phyloP scores from a whole-genome alignment of 2,888 invertebrate genomes.

The Ommatoiulus sabulosus region DNA sequence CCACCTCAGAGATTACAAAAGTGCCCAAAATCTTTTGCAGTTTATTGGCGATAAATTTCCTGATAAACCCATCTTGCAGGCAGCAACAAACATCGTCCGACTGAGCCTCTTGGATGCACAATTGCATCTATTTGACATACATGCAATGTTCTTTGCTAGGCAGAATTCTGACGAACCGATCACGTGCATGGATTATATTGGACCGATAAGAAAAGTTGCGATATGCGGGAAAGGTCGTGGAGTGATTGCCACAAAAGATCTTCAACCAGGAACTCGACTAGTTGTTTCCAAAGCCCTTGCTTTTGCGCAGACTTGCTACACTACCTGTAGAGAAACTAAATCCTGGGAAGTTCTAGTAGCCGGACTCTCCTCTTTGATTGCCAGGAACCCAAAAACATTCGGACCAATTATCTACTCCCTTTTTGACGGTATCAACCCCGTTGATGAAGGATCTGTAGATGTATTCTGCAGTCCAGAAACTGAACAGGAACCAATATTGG shows the following conservation, averaged over 20 bases:
- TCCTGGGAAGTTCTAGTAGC: not conserved
- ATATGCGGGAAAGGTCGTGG: not conserved
- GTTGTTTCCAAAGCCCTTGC: not conserved
- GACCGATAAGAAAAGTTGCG: not conserved
- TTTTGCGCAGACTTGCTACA: not conserved
- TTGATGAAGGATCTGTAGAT: not conserved
- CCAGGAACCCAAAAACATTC: not conserved
- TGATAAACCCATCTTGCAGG: not conserved
- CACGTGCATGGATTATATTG: conserved; percentile 25
- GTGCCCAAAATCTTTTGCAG: not conserved
- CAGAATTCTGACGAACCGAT: not conserved
- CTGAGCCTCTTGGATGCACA: not conserved
- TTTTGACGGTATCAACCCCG: not conserved
- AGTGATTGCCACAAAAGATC: not conserved
- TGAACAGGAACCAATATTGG: not conserved
- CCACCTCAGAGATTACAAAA: not conserved
- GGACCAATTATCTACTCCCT: not conserved
- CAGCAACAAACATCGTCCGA: not conserved
- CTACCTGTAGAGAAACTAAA: too few species aligned
- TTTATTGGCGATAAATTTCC: not conserved
- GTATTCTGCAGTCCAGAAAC: not conserved
- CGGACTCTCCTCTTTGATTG: not conserved
- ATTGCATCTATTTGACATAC: not conserved
- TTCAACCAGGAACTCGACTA: not conserved
- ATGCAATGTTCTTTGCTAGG: not conserved